Conservation (phyloP, 2,797 vertebrate genomes). For the Merluccius polli region DNA sequence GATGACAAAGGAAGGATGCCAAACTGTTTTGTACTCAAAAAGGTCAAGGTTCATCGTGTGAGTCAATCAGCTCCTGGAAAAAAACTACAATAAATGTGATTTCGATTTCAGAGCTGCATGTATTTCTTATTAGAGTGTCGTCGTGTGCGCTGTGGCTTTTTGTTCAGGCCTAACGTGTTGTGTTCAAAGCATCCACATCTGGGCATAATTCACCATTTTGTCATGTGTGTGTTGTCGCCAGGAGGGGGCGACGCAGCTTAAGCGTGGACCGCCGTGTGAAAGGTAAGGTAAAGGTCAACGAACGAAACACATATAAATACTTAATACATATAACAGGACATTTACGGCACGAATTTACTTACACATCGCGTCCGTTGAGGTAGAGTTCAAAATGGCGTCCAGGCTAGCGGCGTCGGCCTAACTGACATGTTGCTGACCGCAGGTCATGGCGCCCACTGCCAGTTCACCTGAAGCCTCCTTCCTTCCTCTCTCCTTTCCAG, state of each 20-base stretch:
- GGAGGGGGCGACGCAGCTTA: background rate
- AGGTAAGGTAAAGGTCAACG: background rate
- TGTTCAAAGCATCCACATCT: background rate
- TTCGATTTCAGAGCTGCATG: slow-evolving; percentile 58
- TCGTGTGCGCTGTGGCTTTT: background rate
- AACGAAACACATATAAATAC: background rate
- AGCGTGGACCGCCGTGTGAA: background rate
- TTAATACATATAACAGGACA: too few species aligned
- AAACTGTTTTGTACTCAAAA: slow-evolving; percentile 67
- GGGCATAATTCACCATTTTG: background rate
- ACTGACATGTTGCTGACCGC: too few species aligned
- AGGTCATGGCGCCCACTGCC: too few species aligned
- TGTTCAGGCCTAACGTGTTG: background rate
- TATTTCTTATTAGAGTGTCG: slow-evolving; percentile 2
- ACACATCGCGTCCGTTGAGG: too few species aligned
- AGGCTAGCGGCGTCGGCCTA: too few species aligned
- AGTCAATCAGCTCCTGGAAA: slow-evolving; percentile 71
- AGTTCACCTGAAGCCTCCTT: too few species aligned
- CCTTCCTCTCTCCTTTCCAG: too few species aligned
- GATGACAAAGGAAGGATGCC: slow-evolving; percentile 41
- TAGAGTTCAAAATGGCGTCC: too few species aligned
- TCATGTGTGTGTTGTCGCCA: background rate
- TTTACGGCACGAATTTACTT: too few species aligned
- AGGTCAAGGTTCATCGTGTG: slow-evolving; percentile 56
- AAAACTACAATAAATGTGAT: slow-evolving; percentile 78